A percentile compares a stretch with the other conserved stretches of the same genome.
Conservation (phyloP, 2,113 vertebrate genomes). For the Hippocampus zosterae region DNA sequence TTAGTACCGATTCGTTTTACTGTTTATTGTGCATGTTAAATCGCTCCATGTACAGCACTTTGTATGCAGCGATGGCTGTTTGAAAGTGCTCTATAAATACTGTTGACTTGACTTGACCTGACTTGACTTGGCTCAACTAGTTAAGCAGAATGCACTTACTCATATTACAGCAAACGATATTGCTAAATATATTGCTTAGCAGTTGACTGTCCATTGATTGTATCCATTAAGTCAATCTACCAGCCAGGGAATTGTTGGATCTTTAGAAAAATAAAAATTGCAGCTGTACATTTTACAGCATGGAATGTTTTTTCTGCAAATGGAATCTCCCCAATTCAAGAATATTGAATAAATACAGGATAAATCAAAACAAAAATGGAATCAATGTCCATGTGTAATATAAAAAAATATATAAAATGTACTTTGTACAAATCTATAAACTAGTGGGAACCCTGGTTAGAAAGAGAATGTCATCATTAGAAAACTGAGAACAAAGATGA, state of each 20-base stretch:
- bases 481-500: slow-evolving; percentile 54
- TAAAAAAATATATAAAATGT: neutral
- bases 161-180: neutral
- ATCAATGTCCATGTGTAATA: neutral
- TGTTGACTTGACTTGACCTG: no score
- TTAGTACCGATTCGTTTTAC: no score
- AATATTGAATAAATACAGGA: neutral
- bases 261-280: neutral
- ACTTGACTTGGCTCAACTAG: neutral
- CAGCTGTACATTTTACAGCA: neutral
- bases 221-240: neutral
- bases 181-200: no score
- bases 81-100: no score
- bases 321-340: neutral
- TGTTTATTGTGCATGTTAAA: no score
- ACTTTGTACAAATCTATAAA: slow-evolving; percentile 4
- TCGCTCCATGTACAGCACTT: no score
- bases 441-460: slow-evolving; percentile 64
- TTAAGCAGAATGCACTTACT: neutral
- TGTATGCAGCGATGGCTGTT: no score
- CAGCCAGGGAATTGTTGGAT: neutral
- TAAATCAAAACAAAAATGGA: neutral
- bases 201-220: neutral
- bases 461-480: slow-evolving; percentile 65
- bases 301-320: neutral